A percentile compares a stretch with the other conserved stretches of the same genome.
phyloP scores from a whole-genome alignment of 1,140 invertebrate species.

The Physella acuta region DNA sequence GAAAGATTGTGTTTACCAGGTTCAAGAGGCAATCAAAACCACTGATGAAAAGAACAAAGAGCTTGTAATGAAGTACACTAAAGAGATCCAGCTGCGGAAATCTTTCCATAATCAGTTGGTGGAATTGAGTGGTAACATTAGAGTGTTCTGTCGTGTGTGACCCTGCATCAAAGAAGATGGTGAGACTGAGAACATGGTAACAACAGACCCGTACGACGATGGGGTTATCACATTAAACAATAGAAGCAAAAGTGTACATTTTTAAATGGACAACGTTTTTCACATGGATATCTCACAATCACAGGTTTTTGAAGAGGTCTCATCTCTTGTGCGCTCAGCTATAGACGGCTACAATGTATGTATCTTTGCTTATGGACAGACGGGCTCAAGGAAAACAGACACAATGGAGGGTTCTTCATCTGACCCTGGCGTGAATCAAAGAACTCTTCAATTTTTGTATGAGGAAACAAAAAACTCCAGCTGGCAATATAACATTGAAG shows the following conservation, averaged over 20 bases:
- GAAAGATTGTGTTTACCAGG: no score
- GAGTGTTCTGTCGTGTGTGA: constrained; percentile 81
- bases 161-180: constrained; percentile 63
- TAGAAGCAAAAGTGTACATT: constrained; percentile 47
- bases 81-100: constrained; percentile 53
- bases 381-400: constrained; percentile 77
- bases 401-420: constrained; percentile 67
- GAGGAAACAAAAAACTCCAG: constrained; percentile 40
- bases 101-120: constrained; percentile 57
- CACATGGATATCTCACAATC: constrained; percentile 38
- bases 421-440: constrained; percentile 61
- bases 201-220: constrained; percentile 47
- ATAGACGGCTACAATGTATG: constrained; percentile 59
- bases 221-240: constrained; percentile 44
- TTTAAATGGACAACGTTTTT: constrained; percentile 55
- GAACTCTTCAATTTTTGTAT: constrained; percentile 58
- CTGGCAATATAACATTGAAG: constrained; percentile 48
- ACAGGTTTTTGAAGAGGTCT: constrained; percentile 55
- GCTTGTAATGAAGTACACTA: constrained; percentile 48
- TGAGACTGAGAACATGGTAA: constrained; percentile 52
- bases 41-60: constrained; percentile 49
- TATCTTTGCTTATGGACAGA: constrained; percentile 75
- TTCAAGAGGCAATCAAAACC: constrained; percentile 38
- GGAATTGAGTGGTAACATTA: constrained; percentile 69
- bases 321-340: constrained; percentile 48